Base-by-base conservation (phyloP, 1,140 invertebrate species). In the Drosophila lacteicornis region DNA sequence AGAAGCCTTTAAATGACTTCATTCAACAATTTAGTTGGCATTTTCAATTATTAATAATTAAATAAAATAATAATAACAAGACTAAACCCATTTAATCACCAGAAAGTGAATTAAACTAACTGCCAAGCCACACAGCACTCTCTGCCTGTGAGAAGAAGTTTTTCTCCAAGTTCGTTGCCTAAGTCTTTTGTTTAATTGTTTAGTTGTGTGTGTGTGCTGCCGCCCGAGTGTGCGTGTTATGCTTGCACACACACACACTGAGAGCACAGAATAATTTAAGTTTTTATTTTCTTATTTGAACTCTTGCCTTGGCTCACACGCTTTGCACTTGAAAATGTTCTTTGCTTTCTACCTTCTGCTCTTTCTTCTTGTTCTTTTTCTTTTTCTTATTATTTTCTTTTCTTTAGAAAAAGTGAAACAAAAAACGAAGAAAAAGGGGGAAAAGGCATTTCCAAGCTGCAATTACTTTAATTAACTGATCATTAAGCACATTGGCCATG, bases 401-500 rank as follows among this genome's bases (percentile, higher is more conserved):
- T 79, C 62, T 49, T 66, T 65, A 13, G 15, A 53, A 70, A 70
- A 59, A 57, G 40, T 59, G 62, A 57, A 74, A 58, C 42, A 46
- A 50, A 17, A 61, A 46, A 22, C 55, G 8, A 45, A 47, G 7
- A 36, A 42, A 65, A 22, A 55, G 36, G 33, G 30, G 45, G 33
- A 30, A 51, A 59, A 56, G 58, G 45, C 62, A 75, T 75, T 85
- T 80, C 53, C 58, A 60, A 51, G 58, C 70, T 81, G 75, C 86
- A 90, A 90, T 90, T 90, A 90, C 85, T 80, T 90, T 90, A 90
- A 90, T 90, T 91, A 90, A 90, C 85, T 80, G 71, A 90, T 90
- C 85, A 90, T 85, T 87, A 87, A 78, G 77, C 81, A 74, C 85
- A 86, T 81, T 73, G 67, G 68, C 60, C 62, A 76, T 56, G 46